These are phyloP conservation scores for Cerceris rybyensis DNA, from an alignment of 2,888 invertebrate species.

Conservation along the genomic window DNA sequence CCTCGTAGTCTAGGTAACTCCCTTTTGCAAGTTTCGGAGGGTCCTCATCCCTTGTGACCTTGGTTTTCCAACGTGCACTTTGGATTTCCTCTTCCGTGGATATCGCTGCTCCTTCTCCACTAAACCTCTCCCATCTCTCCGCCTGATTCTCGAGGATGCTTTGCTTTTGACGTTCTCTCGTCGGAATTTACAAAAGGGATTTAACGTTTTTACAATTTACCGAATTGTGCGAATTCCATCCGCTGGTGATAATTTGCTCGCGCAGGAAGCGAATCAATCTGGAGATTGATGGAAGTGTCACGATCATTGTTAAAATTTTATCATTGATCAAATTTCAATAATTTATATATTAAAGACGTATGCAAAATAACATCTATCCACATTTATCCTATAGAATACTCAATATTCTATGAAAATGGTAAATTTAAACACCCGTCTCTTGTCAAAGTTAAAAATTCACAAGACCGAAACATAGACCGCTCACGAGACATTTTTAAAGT, in stretches of 20 bases:
- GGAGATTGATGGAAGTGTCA: no score
- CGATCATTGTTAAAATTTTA: no score
- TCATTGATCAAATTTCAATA: no score
- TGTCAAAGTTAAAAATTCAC: no score
- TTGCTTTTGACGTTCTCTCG: slow-evolving; percentile 23
- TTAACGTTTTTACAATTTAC: slow-evolving; percentile 41
- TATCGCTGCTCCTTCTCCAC: background rate
- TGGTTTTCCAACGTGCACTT: slow-evolving; percentile 53
- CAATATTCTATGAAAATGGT: no score
- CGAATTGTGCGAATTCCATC: background rate
- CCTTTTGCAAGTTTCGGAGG: slow-evolving; percentile 63
- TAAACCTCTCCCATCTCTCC: background rate
- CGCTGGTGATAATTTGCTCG: background rate
- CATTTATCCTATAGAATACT: no score
- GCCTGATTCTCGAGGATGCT: slow-evolving; percentile 17
- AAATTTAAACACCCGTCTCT: no score
- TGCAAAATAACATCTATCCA: no score
- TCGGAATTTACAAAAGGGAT: slow-evolving; percentile 28
- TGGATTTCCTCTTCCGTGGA: slow-evolving; percentile 42
- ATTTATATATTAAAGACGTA: no score
- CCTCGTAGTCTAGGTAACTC: slow-evolving; percentile 77
- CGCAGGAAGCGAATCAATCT: background rate
- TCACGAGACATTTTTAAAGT: no score
- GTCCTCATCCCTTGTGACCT: slow-evolving; percentile 58
- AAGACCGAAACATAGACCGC: no score